Evolutionary conservation across 2,113 vertebrate species (phyloP).

Genomic region (Jaculus jaculus): DNA sequence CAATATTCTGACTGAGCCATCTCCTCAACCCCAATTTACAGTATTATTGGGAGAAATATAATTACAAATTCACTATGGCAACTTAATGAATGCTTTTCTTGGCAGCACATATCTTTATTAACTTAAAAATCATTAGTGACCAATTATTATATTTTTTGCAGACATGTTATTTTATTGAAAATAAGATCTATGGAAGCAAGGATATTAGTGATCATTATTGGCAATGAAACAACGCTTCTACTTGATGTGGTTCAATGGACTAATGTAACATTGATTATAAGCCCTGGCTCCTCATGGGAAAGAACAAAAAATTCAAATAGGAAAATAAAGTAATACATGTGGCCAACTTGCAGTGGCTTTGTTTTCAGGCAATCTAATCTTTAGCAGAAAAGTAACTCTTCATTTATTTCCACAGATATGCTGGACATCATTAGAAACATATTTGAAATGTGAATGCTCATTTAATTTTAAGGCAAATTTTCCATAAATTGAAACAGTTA

Average conservation of each 20-base stretch:
- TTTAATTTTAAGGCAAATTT: conserved; percentile 59
- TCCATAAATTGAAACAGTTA: conserved; percentile 55
- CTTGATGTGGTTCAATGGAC: neutral
- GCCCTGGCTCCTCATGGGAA: neutral
- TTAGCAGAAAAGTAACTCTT: conserved; percentile 1
- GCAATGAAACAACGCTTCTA: neutral
- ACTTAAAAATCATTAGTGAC: neutral
- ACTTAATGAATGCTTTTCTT: neutral
- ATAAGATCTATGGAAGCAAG: neutral
- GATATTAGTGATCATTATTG: neutral
- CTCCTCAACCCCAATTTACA: too few relatives aligned
- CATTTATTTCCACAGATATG: neutral
- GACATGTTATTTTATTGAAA: neutral
- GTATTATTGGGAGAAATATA: neutral
- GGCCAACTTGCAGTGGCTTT: neutral
- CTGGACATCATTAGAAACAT: conserved; percentile 18
- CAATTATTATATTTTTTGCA: neutral
- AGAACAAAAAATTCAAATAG: neutral
- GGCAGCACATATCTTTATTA: neutral
- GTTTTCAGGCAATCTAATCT: neutral
- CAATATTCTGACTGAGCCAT: too few relatives aligned
- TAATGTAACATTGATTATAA: neutral
- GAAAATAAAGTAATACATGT: conserved; percentile 27
- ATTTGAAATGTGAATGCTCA: neutral
- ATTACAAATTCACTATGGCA: neutral